Conservation (phyloP, 35 echinoderm and acorn worm genomes). For the Ptychodera flava region DNA sequence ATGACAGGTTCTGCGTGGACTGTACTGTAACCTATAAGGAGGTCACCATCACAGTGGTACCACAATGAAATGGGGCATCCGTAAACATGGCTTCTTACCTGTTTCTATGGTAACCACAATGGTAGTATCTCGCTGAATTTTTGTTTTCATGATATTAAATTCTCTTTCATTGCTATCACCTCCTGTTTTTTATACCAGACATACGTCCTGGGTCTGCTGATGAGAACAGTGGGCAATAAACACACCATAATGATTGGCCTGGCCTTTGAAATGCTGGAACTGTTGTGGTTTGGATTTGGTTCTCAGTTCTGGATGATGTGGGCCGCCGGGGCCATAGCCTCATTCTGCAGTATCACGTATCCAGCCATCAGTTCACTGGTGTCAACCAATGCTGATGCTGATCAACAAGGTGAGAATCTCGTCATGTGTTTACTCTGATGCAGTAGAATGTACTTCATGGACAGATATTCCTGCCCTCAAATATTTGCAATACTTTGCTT, state of each 20-base stretch:
- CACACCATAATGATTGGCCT: slow-evolving; percentile 89
- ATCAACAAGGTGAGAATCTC: slow-evolving; percentile 85
- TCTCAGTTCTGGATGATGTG: slow-evolving; percentile 97
- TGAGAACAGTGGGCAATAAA: slow-evolving; percentile 70
- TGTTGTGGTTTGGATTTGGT: slow-evolving; percentile 92
- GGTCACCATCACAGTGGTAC: no score
- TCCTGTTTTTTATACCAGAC: no score
- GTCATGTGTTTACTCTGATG: neutral
- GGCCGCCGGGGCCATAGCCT: slow-evolving; percentile 72
- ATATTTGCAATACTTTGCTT: no score
- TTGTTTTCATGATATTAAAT: no score
- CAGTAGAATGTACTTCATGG: neutral
- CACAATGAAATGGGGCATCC: no score
- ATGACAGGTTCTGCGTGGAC: no score
- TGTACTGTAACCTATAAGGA: no score
- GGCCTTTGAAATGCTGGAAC: slow-evolving; percentile 81
- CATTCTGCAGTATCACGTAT: slow-evolving; percentile 87
- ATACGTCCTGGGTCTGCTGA: slow-evolving; percentile 63
- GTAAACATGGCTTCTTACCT: no score
- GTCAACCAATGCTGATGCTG: slow-evolving; percentile 66
- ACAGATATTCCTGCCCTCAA: no score
- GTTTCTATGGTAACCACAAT: no score
- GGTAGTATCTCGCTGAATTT: no score
- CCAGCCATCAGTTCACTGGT: slow-evolving; percentile 95
- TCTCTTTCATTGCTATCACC: no score